Evolutionary conservation across 2,888 invertebrate genomes (phyloP), one percentile per base, ranked within the genome.

Genomic region (Philaethria dido): DNA sequence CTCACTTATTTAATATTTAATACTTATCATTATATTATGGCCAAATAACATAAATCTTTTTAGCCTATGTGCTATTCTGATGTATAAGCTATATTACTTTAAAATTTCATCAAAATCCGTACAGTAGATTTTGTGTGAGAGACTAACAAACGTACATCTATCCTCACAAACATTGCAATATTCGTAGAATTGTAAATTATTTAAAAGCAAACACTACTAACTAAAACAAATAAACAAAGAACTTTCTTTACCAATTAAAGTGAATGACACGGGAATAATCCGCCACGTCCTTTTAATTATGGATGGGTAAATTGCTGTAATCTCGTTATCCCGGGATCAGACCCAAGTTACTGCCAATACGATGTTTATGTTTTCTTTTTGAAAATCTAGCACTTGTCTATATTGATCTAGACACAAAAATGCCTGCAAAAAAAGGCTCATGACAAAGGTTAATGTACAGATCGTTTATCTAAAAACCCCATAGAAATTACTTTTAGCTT

Each of bases 271-370:
- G 20, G 36, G 52, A 52, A 52, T 52, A 52, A 52, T 52, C 29
- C 52, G 16, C 29, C 29, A 20, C 18, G 55, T 20, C 55, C 14
- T 39, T 55, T 36, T 55, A 55, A 55, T 55, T 39, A 55, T 55
- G 14, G 39, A 22, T 18, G 39, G 39, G 22, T 22, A 22, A 20
- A 57, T 57, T 39, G 22, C 39, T 39, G 14, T 22, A 39, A 57
- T 57, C 36, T 42, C 39, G 22, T 57, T 57, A 57, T 42, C n/a
- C 55, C 22, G 4, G n/a, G 55, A n/a, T 22, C 39, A 22, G 9
- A 36, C 5, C 20, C 14, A 18, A 57, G 22, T 36, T 3, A 22
- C 22, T 11, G 16, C 29, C 18, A 57, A 14, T 57, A 20, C 18
- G 3, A 1, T 11, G 29, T 29, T 52, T 16, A 52, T 52, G 4